Conservation (phyloP, 2,797 vertebrate genomes). For the Balearica regulorum region DNA sequence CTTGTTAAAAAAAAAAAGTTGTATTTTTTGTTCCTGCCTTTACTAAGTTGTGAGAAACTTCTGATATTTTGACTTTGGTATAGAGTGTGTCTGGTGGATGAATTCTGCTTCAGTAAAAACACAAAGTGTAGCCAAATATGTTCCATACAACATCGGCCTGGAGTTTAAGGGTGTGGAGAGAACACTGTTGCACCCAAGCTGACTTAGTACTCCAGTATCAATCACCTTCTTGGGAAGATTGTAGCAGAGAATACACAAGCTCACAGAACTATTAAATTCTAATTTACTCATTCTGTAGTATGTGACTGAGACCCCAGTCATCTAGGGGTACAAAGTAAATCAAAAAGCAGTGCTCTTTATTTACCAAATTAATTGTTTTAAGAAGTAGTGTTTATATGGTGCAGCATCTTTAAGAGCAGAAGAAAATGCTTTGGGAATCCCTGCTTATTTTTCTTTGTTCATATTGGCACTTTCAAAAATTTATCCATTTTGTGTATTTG, state of each 20-base stretch:
- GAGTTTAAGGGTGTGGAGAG: background rate
- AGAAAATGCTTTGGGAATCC: too few species aligned
- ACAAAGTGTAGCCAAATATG: too few species aligned
- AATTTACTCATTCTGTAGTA: background rate
- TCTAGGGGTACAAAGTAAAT: background rate
- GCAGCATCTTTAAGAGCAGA: too few species aligned
- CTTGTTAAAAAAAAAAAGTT: background rate
- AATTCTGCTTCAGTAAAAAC: background rate
- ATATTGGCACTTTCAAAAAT: too few species aligned
- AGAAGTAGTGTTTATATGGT: too few species aligned
- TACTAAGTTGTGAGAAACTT: background rate
- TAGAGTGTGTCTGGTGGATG: background rate
- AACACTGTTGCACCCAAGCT: background rate
- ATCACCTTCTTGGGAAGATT: background rate
- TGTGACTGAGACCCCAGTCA: too few species aligned
- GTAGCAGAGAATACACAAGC: background rate
- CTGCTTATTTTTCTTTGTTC: too few species aligned
- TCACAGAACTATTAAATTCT: background rate
- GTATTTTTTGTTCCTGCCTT: background rate
- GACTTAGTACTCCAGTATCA: background rate
- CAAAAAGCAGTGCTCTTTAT: background rate
- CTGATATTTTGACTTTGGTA: background rate
- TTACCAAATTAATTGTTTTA: background rate
- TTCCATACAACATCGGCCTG: background rate
- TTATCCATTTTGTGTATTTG: too few species aligned